Conservation (phyloP, 2,888 invertebrate genomes). For the Pandemis heparana region DNA sequence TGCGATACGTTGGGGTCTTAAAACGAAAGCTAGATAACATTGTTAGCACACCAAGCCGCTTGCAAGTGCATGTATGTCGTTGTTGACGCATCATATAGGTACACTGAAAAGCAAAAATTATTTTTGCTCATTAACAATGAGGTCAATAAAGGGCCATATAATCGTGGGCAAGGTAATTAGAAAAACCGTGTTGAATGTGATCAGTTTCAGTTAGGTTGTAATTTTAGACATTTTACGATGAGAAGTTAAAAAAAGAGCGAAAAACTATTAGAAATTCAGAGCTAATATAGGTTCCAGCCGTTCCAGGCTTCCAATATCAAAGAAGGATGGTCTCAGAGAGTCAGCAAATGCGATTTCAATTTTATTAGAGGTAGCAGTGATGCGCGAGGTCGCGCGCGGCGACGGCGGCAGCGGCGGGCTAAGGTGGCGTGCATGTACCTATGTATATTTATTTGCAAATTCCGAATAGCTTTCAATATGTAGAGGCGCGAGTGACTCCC, state of each 20-base stretch:
- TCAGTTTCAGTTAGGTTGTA: conserved; percentile 10
- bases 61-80: too few species aligned
- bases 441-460: conserved; percentile 84
- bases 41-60: too few species aligned
- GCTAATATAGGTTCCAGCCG: conserved; percentile 42
- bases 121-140: background rate
- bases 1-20: background rate
- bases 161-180: background rate
- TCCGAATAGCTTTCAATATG: conserved; percentile 84
- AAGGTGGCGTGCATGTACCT: conserved; percentile 60
- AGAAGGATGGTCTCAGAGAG: conserved; percentile 67
- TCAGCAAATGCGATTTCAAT: conserved; percentile 81
- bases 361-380: conserved; percentile 71
- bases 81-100: too few species aligned
- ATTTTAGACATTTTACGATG: conserved; percentile 27
- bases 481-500: conserved; percentile 78
- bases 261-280: conserved; percentile 44
- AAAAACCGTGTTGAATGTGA: conserved; percentile 20
- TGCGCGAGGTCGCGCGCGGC: conserved; percentile 67
- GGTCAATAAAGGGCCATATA: background rate
- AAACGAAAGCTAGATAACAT: background rate
- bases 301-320: conserved; percentile 52
- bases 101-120: too few species aligned
- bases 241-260: conserved; percentile 30
- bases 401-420: conserved; percentile 51